phyloP scores from a whole-genome alignment of 2,113 vertebrate genomes.

The Candoia aspera region DNA sequence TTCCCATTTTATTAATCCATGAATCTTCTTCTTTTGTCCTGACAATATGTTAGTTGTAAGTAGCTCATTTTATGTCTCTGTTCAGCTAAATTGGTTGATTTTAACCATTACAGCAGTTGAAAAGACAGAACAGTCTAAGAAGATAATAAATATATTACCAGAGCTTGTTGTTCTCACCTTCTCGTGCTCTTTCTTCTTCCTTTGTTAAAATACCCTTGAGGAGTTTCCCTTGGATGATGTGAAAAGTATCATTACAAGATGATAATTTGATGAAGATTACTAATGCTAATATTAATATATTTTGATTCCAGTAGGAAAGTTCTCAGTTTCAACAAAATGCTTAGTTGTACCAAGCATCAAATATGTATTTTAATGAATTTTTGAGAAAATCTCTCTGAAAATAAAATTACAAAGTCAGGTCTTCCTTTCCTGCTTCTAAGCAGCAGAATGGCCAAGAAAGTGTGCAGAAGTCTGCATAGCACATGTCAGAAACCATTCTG shows the following conservation, averaged over 20 bases:
- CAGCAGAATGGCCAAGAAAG: neutral
- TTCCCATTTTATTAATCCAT: conserved; percentile 28
- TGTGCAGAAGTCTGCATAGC: neutral
- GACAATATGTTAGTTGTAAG: conserved; percentile 25
- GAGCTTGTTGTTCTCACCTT: conserved; percentile 56
- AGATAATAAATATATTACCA: conserved; percentile 57
- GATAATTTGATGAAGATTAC: neutral
- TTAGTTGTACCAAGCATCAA: neutral
- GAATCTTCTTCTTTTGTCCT: conserved; percentile 33
- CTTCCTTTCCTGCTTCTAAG: neutral
- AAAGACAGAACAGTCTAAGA: conserved; percentile 58
- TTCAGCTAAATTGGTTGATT: conserved; percentile 62
- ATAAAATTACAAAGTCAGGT: neutral
- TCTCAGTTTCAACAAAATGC: conserved; percentile 41
- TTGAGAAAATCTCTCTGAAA: neutral
- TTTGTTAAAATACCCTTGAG: neutral
- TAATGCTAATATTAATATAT: conserved; percentile 16
- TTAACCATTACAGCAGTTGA: conserved; percentile 59
- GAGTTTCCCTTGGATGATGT: neutral
- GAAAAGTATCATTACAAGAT: too few species aligned
- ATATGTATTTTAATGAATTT: neutral
- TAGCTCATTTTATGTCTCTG: conserved; percentile 47
- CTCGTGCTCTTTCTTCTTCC: conserved; percentile 35
- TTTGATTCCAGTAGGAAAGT: conserved; percentile 58
- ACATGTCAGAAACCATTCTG: neutral